A percentile compares a stretch with the other conserved stretches of the same genome.
Conservation (phyloP, 2,888 invertebrate species). For the Beris chalybata region DNA sequence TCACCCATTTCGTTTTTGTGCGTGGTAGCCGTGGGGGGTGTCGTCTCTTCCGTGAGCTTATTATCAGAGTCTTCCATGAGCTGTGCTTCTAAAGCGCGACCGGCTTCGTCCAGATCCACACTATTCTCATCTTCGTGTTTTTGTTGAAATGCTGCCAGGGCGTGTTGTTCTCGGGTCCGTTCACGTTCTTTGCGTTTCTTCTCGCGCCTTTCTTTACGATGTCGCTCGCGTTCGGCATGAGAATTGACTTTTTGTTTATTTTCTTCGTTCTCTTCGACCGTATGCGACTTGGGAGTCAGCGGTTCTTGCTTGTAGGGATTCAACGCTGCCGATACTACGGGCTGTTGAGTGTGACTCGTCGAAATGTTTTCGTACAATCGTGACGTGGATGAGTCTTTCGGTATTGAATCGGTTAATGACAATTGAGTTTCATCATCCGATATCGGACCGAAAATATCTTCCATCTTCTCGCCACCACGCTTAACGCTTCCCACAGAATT, state of each 20-base stretch:
- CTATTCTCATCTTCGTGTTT: constrained; percentile 68
- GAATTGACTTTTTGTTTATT: constrained; percentile 46
- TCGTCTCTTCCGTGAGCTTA: constrained; percentile 55
- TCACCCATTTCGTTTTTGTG: constrained; percentile 58
- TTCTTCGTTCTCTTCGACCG: constrained; percentile 48
- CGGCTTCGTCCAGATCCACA: constrained; percentile 78
- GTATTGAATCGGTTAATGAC: constrained; percentile 45
- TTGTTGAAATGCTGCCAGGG: constrained; percentile 42
- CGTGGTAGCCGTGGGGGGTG: constrained; percentile 52
- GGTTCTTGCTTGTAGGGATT: constrained; percentile 55
- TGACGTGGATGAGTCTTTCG: constrained; percentile 20
- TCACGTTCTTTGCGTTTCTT: constrained; percentile 67
- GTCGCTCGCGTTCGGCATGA: constrained; percentile 51
- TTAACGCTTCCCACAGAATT: constrained; percentile 49
- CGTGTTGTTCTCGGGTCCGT: constrained; percentile 55
- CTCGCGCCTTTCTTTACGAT: constrained; percentile 61
- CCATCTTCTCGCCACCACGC: constrained; percentile 81
- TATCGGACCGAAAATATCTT: constrained; percentile 84
- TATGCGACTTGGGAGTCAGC: constrained; percentile 48
- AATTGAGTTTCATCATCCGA: constrained; percentile 65
- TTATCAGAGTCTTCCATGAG: constrained; percentile 69
- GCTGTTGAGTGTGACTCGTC: constrained; percentile 41
- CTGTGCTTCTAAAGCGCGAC: constrained; percentile 79
- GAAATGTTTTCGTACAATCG: constrained; percentile 33
- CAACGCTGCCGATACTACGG: constrained; percentile 53